Evolutionary conservation across 2,888 invertebrate genomes (phyloP).

Genomic region (Tetragnatha montana): DNA sequence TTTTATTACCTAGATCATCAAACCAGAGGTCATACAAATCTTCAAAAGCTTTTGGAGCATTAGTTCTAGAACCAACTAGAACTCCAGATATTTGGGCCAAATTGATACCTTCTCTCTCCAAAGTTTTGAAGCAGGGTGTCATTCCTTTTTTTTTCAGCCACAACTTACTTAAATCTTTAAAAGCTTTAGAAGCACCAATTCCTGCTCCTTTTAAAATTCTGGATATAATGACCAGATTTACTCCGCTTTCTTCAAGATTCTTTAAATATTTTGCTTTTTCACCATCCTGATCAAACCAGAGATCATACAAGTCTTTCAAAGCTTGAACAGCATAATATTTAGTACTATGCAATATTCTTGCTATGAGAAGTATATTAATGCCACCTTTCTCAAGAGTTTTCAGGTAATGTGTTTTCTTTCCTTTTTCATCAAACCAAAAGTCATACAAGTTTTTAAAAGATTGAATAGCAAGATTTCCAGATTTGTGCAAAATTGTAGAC

Average conservation of each 20-base stretch:
- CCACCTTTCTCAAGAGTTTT: conserved; percentile 44
- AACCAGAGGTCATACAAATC: conserved; percentile 2
- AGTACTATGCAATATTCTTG: conserved; percentile 45
- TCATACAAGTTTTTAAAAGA: conserved; percentile 30
- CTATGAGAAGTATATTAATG: conserved; percentile 32
- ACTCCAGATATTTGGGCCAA: conserved; percentile 37
- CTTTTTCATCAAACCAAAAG: conserved; percentile 28
- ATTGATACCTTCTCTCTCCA: neutral
- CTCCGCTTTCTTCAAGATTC: conserved; percentile 37
- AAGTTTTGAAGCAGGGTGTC: conserved; percentile 2
- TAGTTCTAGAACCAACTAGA: conserved; percentile 48
- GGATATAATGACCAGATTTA: conserved; percentile 45
- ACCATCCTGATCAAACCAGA: conserved; percentile 49
- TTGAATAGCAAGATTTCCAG: conserved; percentile 45
- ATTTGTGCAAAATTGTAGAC: conserved; percentile 37
- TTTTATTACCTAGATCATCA: conserved; percentile 41
- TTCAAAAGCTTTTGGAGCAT: conserved; percentile 52
- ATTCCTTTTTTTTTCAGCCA: conserved; percentile 41
- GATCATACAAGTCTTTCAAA: conserved; percentile 50
- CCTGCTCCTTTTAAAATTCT: conserved; percentile 47
- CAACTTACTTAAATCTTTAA: neutral
- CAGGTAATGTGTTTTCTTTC: conserved; percentile 32
- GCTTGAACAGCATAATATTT: neutral
- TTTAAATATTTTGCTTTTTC: conserved; percentile 50
- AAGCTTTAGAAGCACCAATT: conserved; percentile 6